Evolutionary conservation across 2,888 invertebrate genomes (phyloP).

Genomic region (Vanessa cardui): DNA sequence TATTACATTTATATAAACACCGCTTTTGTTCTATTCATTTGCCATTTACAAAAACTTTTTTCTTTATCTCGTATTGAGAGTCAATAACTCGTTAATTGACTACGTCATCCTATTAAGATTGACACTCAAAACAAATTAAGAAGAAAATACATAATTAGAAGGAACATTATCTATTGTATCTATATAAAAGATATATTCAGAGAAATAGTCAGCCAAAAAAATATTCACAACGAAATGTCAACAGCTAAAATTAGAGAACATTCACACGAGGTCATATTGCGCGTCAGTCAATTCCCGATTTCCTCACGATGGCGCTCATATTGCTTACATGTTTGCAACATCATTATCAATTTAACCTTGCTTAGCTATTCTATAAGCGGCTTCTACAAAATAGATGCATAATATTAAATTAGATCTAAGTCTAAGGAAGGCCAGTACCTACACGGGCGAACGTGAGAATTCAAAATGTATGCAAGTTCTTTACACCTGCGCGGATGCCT

Average conservation of each 20-base stretch:
- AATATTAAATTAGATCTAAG: constrained; percentile 41
- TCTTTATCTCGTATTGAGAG: neutral
- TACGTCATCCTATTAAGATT: too few species aligned
- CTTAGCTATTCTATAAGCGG: constrained; percentile 60
- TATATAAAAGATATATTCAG: neutral
- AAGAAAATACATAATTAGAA: too few species aligned
- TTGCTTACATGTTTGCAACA: constrained; percentile 25
- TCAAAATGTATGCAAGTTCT: constrained; percentile 44
- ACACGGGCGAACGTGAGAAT: constrained; percentile 55
- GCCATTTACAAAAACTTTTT: neutral
- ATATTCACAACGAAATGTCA: constrained; percentile 38
- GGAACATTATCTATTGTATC: neutral
- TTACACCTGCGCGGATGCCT: constrained; percentile 49
- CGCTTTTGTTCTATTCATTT: neutral
- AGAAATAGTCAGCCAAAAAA: neutral
- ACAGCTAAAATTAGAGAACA: constrained; percentile 66
- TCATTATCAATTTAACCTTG: constrained; percentile 67
- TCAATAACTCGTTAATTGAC: too few species aligned
- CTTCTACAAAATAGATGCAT: constrained; percentile 49
- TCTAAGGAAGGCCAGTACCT: constrained; percentile 42
- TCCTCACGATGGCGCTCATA: constrained; percentile 69
- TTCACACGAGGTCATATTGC: constrained; percentile 58
- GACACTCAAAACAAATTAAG: too few species aligned
- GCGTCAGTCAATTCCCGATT: constrained; percentile 57
- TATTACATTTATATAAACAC: neutral